Evolutionary conservation across 2,888 invertebrate genomes (phyloP), one percentile per base, ranked within the genome.

Genomic region (Dynastes hyllus): DNA sequence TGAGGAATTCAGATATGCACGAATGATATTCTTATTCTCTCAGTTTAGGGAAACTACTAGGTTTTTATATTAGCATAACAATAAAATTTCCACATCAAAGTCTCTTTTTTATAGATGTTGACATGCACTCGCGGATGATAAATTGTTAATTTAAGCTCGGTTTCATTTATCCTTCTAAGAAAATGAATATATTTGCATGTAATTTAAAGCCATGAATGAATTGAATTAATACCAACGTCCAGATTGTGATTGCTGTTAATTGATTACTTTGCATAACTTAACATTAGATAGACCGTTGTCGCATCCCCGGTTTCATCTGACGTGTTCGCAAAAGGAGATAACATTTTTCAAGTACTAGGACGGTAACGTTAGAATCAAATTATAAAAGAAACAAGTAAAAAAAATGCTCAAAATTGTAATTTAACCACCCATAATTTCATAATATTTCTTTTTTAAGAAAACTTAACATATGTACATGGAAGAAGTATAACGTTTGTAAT

Each of bases 111-210:
- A 58, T 37, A 29, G 40, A 73, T 40, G 73, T 73, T 51, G 63
- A 78, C 73, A 71, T 50, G 65, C 32, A 22, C 58, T 69, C 29
- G 53, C 8, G 58, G 77, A 69, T 77, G 58, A 77, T 69, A 69
- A 55, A 77, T 77, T 69, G 69, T 77, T 77, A 77, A 77, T 77
- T 77, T 69, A 58, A 69, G 55, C 69, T 69, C 40, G 58, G 45
- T 22, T 77, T 58, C 65, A 53, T 78, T 65, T 71, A 71, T 78
- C 71, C 71, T 78, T 71, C 65, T 51, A 53, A 71, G 78, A 78
- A 71, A 80, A 80, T 77, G 80, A 80, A 80, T 80, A 80, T 40
- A 78, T 80, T 80, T 80, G 80, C 80, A 77, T 80, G 61, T 75
- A 78, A 80, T 78, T 80, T 75, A 78, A 65, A 27, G 69, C 76